phyloP scores from a whole-genome alignment of 2,888 invertebrate genomes.

The Hipparchia sbordonii region DNA sequence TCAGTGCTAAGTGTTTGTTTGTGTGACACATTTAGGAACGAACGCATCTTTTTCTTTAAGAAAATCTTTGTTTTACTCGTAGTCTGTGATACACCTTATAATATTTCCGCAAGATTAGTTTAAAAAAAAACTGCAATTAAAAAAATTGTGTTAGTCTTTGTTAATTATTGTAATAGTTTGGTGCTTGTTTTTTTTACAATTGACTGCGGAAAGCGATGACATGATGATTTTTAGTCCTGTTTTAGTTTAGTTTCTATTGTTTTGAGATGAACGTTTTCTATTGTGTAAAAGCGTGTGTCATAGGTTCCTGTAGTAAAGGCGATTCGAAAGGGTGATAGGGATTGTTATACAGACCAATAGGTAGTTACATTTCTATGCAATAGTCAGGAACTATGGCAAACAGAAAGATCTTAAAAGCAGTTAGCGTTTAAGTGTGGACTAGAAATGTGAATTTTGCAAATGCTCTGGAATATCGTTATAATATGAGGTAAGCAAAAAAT shows the following conservation, averaged over 20 bases:
- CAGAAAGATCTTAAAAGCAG: slow-evolving; percentile 2
- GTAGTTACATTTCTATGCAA: slow-evolving; percentile 8
- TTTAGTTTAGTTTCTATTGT: no score
- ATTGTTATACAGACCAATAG: slow-evolving; percentile 8
- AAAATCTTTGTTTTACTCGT: no score
- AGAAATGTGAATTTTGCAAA: slow-evolving; percentile 8
- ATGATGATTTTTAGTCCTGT: no score
- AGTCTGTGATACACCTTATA: neutral
- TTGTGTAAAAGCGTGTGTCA: neutral
- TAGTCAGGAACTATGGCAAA: neutral
- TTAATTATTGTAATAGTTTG: neutral
- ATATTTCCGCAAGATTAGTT: no score
- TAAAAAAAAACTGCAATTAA: no score
- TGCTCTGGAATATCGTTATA: neutral
- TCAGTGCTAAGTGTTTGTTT: slow-evolving; percentile 10
- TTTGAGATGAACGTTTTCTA: no score
- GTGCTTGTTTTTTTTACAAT: neutral
- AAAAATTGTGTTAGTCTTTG: no score
- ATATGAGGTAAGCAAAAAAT: neutral
- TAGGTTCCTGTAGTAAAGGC: neutral
- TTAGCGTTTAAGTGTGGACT: slow-evolving; percentile 5
- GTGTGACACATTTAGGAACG: slow-evolving; percentile 4
- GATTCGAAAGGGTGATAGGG: slow-evolving; percentile 16
- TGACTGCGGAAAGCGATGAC: no score
- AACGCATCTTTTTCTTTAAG: no score